These are phyloP conservation scores for Oplegnathus fasciatus DNA, from an alignment of 2,113 vertebrate species.

Conservation along the genomic window DNA sequence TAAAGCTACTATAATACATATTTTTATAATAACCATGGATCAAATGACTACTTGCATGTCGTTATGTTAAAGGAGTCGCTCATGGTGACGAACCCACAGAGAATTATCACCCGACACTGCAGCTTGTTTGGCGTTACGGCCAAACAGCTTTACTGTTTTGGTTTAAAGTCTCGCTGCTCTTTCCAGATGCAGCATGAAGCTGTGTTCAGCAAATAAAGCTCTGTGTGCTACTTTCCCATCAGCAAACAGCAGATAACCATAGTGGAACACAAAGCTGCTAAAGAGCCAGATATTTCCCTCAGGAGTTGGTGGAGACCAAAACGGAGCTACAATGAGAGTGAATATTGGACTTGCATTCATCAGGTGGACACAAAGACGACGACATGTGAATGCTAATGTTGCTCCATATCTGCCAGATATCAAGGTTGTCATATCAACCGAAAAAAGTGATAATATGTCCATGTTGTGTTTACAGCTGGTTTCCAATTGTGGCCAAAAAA, in stretches of 20 bases:
- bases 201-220: constrained; percentile 13
- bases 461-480: not conserved
- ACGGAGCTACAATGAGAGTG: not conserved
- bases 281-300: not conserved
- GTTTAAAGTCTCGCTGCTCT: not conserved
- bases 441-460: not conserved
- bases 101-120: too few relatives aligned
- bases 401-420: not conserved
- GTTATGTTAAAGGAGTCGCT: not conserved
- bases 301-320: not conserved
- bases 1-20: not conserved
- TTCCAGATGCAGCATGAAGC: not conserved
- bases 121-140: not conserved
- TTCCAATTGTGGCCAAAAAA: not conserved
- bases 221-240: not conserved
- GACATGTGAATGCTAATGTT: too few relatives aligned
- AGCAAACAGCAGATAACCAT: not conserved
- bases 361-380: not conserved
- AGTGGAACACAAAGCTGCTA: not conserved
- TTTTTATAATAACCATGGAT: not conserved
- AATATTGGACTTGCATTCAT: not conserved
- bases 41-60: not conserved
- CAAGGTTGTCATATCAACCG: not conserved
- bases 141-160: not conserved
- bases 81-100: not conserved